Conservation (phyloP, 2,888 invertebrate species). For the Agriopis aurantiaria region DNA sequence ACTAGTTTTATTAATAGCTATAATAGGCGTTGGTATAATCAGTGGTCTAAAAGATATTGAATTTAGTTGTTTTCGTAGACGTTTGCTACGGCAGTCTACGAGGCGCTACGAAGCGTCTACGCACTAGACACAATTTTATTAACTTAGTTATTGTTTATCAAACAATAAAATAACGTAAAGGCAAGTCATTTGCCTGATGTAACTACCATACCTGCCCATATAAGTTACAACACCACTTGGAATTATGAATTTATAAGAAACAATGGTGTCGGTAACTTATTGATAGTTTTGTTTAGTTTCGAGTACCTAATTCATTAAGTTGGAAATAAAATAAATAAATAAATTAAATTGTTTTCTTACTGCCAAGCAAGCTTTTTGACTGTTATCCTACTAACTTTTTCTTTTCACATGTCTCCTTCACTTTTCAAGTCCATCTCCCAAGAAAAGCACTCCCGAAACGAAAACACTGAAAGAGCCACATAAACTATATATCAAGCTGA, state of each 20-base stretch:
- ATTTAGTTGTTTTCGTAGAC: slow-evolving; percentile 36
- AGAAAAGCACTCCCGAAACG: slow-evolving; percentile 11
- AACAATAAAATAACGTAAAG: no score
- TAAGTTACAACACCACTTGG: no score
- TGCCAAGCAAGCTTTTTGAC: no score
- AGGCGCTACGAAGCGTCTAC: slow-evolving; percentile 51
- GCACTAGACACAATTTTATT: background rate
- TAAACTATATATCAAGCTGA: slow-evolving; percentile 37
- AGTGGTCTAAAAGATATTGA: background rate
- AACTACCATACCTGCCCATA: background rate
- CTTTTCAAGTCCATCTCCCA: slow-evolving; percentile 2
- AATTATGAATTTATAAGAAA: no score
- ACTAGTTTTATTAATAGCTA: slow-evolving; percentile 6
- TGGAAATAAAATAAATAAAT: no score
- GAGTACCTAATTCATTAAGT: background rate
- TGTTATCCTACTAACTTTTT: background rate
- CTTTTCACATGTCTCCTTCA: background rate
- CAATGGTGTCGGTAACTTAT: no score
- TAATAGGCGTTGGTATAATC: background rate
- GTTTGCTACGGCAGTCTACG: slow-evolving; percentile 53
- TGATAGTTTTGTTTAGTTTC: no score
- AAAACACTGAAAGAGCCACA: slow-evolving; percentile 43
- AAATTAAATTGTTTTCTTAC: background rate
- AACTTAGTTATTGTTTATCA: no score
- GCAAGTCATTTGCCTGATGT: background rate